These are phyloP conservation scores for Phylloscopus trochiloides DNA, from an alignment of 2,113 vertebrate species.

Conservation along the genomic window DNA sequence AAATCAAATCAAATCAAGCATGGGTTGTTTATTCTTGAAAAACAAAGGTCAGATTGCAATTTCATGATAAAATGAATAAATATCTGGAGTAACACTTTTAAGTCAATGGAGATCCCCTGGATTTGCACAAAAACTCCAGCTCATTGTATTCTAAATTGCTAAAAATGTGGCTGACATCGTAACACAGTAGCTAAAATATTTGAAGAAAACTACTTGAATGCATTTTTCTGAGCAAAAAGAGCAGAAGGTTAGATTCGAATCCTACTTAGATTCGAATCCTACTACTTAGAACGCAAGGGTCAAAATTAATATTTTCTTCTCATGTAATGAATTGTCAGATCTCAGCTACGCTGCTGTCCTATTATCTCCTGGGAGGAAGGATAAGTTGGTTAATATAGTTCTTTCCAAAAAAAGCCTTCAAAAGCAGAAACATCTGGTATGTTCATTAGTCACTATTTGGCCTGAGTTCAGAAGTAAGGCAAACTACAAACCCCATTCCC, in stretches of 20 bases:
- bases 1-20: not conserved
- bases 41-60: not conserved
- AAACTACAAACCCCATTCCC: not conserved
- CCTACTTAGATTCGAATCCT: constrained; percentile 1
- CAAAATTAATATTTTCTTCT: constrained; percentile 19
- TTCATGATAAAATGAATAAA: not conserved
- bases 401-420: constrained; percentile 42
- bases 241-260: constrained; percentile 1
- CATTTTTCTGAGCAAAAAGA: not conserved
- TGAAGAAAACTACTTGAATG: not conserved
- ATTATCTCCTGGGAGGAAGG: constrained; percentile 34
- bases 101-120: not conserved
- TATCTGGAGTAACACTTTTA: not conserved
- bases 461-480: constrained; percentile 21
- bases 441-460: constrained; percentile 56
- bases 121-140: not conserved
- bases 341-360: constrained; percentile 12
- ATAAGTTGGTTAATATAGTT: constrained; percentile 46
- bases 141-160: not conserved
- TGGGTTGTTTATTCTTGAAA: not conserved
- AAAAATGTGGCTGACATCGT: not conserved
- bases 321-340: constrained; percentile 36
- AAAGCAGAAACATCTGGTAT: constrained; percentile 61
- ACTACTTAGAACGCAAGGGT: not conserved
- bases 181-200: constrained; percentile 15